Evolutionary conservation across 1,140 invertebrate genomes (phyloP).

Genomic region (Mylabris phalerata): DNA sequence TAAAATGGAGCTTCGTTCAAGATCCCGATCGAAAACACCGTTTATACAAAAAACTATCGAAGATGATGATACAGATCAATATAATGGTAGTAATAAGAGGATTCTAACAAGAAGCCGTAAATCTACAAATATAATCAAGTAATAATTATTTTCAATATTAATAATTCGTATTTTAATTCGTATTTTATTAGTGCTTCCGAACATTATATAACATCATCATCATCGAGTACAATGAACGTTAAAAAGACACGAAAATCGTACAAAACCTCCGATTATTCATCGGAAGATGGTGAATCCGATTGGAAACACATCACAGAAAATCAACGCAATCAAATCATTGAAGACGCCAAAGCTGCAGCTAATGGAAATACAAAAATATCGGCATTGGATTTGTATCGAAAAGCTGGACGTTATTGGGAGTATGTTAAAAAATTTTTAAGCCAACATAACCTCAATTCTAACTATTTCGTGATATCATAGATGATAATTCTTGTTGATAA

Average conservation of each 20-base stretch:
- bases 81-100: not conserved
- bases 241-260: not conserved
- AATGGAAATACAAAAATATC: conserved; percentile 25
- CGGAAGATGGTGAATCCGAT: conserved; percentile 43
- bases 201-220: not conserved
- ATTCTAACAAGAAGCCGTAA: conserved; percentile 1
- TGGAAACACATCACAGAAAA: conserved; percentile 28
- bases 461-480: not conserved
- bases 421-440: conserved; percentile 42
- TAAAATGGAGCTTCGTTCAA: conserved; percentile 32
- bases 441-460: not conserved
- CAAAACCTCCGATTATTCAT: conserved; percentile 48
- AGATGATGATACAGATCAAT: not conserved
- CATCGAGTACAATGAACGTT: too few species aligned
- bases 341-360: conserved; percentile 23
- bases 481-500: too few species aligned
- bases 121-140: conserved; percentile 3
- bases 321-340: conserved; percentile 30
- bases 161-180: not conserved
- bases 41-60: conserved; percentile 47
- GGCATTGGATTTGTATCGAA: conserved; percentile 49
- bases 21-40: conserved; percentile 56
- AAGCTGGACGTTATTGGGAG: conserved; percentile 62
- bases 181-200: not conserved
- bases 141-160: too few species aligned